Conservation (phyloP, 1,140 invertebrate genomes). For the Armadillidium nasatum region DNA sequence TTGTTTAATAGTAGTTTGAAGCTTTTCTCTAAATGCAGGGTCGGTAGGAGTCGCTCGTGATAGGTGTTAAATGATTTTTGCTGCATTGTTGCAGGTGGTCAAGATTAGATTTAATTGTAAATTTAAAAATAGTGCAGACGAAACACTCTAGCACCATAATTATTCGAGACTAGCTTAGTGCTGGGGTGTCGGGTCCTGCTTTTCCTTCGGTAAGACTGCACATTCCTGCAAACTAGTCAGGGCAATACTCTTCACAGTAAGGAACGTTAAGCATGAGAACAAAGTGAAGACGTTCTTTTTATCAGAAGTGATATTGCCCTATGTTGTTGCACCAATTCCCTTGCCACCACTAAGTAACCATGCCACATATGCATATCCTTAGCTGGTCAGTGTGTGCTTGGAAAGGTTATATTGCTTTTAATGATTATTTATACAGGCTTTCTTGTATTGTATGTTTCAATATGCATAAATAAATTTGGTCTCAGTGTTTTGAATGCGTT, state of each 20-base stretch:
- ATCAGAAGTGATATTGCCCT: not conserved
- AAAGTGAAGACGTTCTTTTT: no score
- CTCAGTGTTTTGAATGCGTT: slow-evolving; percentile 42
- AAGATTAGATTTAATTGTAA: not conserved
- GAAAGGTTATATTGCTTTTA: slow-evolving; percentile 43
- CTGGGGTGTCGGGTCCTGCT: slow-evolving; percentile 13
- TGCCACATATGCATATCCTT: slow-evolving; percentile 42
- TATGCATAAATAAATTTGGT: slow-evolving; percentile 46
- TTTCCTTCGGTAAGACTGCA: slow-evolving; percentile 35
- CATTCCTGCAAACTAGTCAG: slow-evolving; percentile 41
- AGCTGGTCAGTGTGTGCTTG: slow-evolving; percentile 38
- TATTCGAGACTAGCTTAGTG: not conserved
- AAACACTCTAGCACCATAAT: not conserved
- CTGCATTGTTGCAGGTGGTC: slow-evolving; percentile 10
- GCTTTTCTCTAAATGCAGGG: not conserved
- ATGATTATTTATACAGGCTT: slow-evolving; percentile 44
- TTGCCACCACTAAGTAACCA: slow-evolving; percentile 35
- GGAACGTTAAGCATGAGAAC: not conserved
- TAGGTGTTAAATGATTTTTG: not conserved
- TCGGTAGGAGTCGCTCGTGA: not conserved
- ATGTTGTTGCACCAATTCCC: slow-evolving; percentile 25
- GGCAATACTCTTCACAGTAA: slow-evolving; percentile 22
- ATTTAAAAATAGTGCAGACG: not conserved
- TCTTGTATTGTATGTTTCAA: slow-evolving; percentile 45
- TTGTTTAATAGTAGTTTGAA: no score